Evolutionary conservation across 1,140 invertebrate species (phyloP).

Genomic region (Ericerus pela): DNA sequence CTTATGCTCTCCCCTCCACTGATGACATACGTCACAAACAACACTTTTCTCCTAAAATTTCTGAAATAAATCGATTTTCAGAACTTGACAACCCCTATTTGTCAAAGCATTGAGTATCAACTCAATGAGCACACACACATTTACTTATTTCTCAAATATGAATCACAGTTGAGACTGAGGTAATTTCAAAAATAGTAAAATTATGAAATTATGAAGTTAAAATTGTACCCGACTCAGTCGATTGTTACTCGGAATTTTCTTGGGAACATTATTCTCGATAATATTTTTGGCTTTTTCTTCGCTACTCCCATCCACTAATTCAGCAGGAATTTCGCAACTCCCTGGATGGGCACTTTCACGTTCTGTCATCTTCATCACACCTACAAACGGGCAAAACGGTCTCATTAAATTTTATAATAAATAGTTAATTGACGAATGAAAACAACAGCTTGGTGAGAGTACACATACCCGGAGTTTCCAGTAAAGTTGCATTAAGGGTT

Average conservation of each 20-base stretch:
- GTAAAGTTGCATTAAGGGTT: slow-evolving; percentile 74
- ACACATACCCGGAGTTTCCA: slow-evolving; percentile 60
- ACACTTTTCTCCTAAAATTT: too few species aligned
- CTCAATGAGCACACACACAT: too few species aligned
- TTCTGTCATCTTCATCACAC: slow-evolving; percentile 89
- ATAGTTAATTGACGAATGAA: not conserved
- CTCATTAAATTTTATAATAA: not conserved
- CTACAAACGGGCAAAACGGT: slow-evolving; percentile 31
- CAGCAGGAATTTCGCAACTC: slow-evolving; percentile 15
- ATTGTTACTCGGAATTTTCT: not conserved
- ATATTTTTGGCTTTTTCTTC: not conserved
- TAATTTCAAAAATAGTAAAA: too few species aligned
- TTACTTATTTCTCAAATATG: too few species aligned
- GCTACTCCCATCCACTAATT: slow-evolving; percentile 12
- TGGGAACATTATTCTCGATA: not conserved
- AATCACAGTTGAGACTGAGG: too few species aligned
- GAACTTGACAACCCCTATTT: too few species aligned
- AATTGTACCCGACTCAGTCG: too few species aligned
- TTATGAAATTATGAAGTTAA: too few species aligned
- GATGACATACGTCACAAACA: too few species aligned
- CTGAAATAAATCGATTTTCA: too few species aligned
- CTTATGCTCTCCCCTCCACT: too few species aligned
- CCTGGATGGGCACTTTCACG: slow-evolving; percentile 70
- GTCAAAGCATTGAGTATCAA: too few species aligned
- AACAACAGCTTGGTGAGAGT: not conserved